Base-by-base conservation (phyloP, 2,797 vertebrate genomes). In the Aselliscus stoliczkanus region DNA sequence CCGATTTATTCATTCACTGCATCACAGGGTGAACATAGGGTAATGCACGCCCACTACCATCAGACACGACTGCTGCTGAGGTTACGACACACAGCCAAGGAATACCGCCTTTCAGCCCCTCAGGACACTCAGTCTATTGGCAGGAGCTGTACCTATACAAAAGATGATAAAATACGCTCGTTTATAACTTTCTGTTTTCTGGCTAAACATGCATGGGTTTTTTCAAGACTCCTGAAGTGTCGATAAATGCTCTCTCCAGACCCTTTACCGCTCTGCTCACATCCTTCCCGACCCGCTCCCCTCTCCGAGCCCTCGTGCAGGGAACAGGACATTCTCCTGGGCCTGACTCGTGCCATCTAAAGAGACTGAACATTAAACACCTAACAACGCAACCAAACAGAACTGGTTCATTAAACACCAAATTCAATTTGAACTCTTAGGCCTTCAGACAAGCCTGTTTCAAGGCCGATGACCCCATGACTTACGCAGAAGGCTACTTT, bases 81-180 rank as follows among this genome's bases (percentile, higher is more conserved):
- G 15, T n/a, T 34, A n/a, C 3, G 31, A 25, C 14, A 17, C 0
- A 7, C 0, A 31, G 11, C 4, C 67, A 56, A 20, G 14, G 23
- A 34, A 70, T 9, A 7, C 4, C 1, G 17, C 14, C 37, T 62
- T n/a, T 72, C 1, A 20, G 44, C 7, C 21, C 21, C 52, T 52
- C 34, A 4, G 4, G 9, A 0, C 17, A 73, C 15, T 15, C 47
- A 39, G 18, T 42, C 65, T 13, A 1, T 14, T n/a, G 18, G 64
- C n/a, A 47, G 29, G 67, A 34, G 47, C 64, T 50, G 54, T 20
- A 86, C 23, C 17, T 25, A 15, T 50, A 50, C 4, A 50, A 50
- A 50, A 15, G 47, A 50, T 15, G 47, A 50, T 50, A 50, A 50
- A 50, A 50, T 50, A 50, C 47, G 14, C 14, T 14, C 2, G 47